phyloP scores from a whole-genome alignment of 2,113 vertebrate genomes.

The Mellivora capensis region DNA sequence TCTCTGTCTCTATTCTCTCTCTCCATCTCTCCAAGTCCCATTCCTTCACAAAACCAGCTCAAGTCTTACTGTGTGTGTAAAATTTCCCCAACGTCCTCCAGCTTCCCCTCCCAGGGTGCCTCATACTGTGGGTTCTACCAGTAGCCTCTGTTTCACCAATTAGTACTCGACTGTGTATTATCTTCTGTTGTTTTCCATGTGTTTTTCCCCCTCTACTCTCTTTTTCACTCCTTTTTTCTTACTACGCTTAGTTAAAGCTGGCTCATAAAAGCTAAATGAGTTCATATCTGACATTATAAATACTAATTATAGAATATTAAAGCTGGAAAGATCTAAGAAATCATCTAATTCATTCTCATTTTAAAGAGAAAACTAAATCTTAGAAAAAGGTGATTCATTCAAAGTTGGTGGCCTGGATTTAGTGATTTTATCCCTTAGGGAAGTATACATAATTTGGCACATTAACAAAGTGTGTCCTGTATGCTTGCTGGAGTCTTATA shows the following conservation, averaged over 20 bases:
- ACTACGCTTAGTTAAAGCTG: not conserved
- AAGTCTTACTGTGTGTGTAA: not conserved
- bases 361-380: not conserved
- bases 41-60: not conserved
- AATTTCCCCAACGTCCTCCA: not conserved
- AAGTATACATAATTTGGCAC: not conserved
- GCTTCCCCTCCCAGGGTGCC: not conserved
- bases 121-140: not conserved
- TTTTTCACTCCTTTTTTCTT: slow-evolving; percentile 8
- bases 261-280: not conserved
- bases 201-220: not conserved
- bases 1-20: not conserved
- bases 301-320: not conserved
- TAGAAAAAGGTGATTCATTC: not conserved
- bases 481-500: not conserved
- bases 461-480: not conserved
- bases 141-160: not conserved
- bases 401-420: not conserved
- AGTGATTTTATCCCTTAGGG: not conserved
- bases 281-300: not conserved
- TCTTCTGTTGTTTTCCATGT: not conserved
- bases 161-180: not conserved
- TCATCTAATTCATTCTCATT: not conserved
- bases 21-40: not conserved
- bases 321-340: not conserved